Conservation (phyloP, 92 coral and sea anemone species). For the Virgularia gustaviana region DNA sequence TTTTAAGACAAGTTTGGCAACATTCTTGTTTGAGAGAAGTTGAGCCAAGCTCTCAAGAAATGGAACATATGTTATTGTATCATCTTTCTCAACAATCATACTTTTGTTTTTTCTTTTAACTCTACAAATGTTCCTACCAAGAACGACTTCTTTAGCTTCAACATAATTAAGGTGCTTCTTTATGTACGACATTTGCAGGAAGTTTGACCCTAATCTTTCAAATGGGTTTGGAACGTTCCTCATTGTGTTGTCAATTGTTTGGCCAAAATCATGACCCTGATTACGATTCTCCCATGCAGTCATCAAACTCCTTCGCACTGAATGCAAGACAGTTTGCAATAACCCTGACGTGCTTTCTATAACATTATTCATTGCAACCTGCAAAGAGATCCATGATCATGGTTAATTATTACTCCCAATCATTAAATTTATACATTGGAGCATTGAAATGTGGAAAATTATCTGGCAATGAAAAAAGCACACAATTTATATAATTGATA, state of each 20-base stretch:
- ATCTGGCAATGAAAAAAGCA: not conserved
- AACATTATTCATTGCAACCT: slow-evolving; percentile 17
- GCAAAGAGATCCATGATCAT: not conserved
- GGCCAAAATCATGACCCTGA: not conserved
- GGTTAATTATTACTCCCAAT: not conserved
- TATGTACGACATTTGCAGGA: not conserved
- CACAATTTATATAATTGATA: not conserved
- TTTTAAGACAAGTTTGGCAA: slow-evolving; percentile 1
- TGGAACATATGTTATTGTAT: slow-evolving; percentile 6
- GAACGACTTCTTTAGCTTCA: slow-evolving; percentile 1
- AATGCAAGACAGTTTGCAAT: not conserved
- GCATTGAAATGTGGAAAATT: not conserved
- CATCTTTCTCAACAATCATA: not conserved
- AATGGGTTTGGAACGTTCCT: slow-evolving; percentile 2
- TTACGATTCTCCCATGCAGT: not conserved
- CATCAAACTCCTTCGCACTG: not conserved
- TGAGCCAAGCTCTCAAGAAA: slow-evolving; percentile 13
- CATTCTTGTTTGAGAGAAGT: not conserved
- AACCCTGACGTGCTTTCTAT: not conserved
- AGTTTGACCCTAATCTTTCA: not conserved
- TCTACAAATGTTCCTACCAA: not conserved
- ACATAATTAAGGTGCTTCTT: slow-evolving; percentile 25
- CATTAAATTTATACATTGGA: not conserved
- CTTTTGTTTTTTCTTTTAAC: slow-evolving; percentile 1
- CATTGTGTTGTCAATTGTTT: not conserved